A percentile compares a stretch with the other conserved stretches of the same genome.
These are phyloP conservation scores for Lipophrys pholis DNA, from an alignment of 2,113 vertebrate species.

Conservation along the genomic window DNA sequence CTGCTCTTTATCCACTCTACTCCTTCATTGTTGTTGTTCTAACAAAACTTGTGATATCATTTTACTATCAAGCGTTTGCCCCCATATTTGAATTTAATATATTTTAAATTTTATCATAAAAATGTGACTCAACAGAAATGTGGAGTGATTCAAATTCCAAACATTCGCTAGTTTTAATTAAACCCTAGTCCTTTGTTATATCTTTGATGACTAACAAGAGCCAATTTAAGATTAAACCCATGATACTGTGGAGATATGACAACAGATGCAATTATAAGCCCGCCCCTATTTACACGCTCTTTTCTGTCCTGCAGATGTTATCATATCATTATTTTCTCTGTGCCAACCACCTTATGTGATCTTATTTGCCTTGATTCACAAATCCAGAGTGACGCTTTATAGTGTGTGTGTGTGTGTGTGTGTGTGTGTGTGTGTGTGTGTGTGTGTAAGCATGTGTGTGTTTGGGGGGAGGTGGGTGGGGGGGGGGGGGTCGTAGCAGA, in stretches of 20 bases:
- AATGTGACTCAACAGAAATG: not conserved
- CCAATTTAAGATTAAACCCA: constrained; percentile 74
- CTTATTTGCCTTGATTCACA: constrained; percentile 60
- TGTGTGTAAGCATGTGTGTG: too few species aligned
- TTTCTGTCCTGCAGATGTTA: constrained; percentile 64
- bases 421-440: too few species aligned
- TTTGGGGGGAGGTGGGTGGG: not conserved
- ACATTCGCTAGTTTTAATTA: constrained; percentile 70
- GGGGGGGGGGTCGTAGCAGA: constrained; percentile 12
- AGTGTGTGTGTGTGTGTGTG: too few species aligned
- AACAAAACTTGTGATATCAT: too few species aligned
- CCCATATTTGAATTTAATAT: constrained; percentile 13
- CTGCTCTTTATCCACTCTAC: constrained; percentile 39
- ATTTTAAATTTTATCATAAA: constrained; percentile 6
- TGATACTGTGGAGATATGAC: constrained; percentile 61
- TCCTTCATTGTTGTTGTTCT: not conserved
- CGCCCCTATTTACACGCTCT: constrained; percentile 54
- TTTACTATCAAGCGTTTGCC: not conserved
- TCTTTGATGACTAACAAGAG: constrained; percentile 73
- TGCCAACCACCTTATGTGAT: constrained; percentile 53
- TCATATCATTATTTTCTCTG: constrained; percentile 53
- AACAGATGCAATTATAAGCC: constrained; percentile 73
- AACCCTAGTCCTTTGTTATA: constrained; percentile 66
- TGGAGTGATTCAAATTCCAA: constrained; percentile 65
- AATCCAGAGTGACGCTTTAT: constrained; percentile 34